Base-by-base conservation (phyloP, 1,140 invertebrate species). In the Sycophaga agraensis region DNA sequence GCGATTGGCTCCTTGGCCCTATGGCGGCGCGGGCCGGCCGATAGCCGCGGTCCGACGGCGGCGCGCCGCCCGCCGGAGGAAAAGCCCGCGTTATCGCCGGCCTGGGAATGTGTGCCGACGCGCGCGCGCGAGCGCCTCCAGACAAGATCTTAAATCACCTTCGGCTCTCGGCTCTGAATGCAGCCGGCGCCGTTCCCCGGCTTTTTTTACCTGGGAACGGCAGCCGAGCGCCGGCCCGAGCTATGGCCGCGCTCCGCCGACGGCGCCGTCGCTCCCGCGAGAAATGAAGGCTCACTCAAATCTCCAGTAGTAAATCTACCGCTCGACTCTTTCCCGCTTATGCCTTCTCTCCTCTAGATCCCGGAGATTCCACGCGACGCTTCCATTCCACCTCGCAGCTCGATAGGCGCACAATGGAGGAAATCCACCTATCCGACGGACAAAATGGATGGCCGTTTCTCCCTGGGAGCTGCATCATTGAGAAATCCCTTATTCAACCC, bases 101-200 rank as follows among this genome's bases (percentile, higher is more conserved):
- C n/a, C n/a, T n/a, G n/a, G n/a, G n/a, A n/a, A n/a, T n/a, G n/a
- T n/a, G n/a, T n/a, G n/a, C n/a, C n/a, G 59, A 58, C 34, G 60
- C 62, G 61, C 42, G 48, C 61, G 59, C 61, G 59, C 63, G 63
- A 66, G 69, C 49, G 24, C 19, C 68, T 63, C 56, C 66, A 68
- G 24, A 19, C 37, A 16, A 50, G 72, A 74, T 75, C 73, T 71
- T 78, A 78, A 77, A 78, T 78, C 75, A 77, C 73, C 69, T 78
- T 77, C 76, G 75, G 76, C 75, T 76, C 58, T 66, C 28, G 63
- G 68, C 11, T 31, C 4, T 31, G 11, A 6, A n/a, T n/a, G n/a
- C n/a, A n/a, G n/a, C n/a, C n/a, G n/a, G n/a, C n/a, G n/a, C n/a
- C n/a, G n/a, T n/a, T n/a, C n/a, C n/a, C n/a, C n/a, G n/a, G n/a